phyloP scores from a whole-genome alignment of 1,140 invertebrate species.

The Drosophila sechellia region DNA sequence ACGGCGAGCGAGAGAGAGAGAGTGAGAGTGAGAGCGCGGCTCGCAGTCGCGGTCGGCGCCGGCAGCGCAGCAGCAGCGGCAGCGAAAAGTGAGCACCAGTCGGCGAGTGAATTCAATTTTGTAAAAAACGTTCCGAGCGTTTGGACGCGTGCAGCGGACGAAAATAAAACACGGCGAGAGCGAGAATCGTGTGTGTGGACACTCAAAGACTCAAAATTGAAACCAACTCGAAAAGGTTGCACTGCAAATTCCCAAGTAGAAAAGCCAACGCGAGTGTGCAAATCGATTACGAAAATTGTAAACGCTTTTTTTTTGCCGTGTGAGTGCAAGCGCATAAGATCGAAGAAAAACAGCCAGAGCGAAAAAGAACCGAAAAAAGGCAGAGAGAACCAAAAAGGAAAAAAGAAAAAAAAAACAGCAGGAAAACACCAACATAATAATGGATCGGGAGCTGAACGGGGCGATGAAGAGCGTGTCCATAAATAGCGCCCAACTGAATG shows the following conservation, averaged over 20 bases:
- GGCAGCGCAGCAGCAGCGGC: conserved; percentile 28
- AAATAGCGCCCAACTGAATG: conserved; percentile 75
- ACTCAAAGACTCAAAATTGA: conserved; percentile 27
- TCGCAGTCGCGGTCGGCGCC: conserved; percentile 25
- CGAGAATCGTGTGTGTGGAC: neutral
- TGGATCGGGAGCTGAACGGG: conserved; percentile 83
- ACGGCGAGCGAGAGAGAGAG: conserved; percentile 45
- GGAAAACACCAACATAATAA: conserved; percentile 26
- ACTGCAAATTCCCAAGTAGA: neutral
- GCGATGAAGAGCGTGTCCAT: conserved; percentile 82
- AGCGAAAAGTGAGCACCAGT: conserved; percentile 49
- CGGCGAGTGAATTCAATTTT: conserved; percentile 76
- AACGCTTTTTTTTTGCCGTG: conserved; percentile 38
- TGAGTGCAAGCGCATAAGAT: conserved; percentile 25
- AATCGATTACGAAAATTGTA: conserved; percentile 13
- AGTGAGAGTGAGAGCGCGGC: conserved; percentile 27
- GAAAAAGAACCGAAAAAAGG: neutral
- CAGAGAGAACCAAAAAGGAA: no score
- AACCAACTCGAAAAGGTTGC: conserved; percentile 1
- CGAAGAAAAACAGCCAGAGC: conserved; percentile 12
- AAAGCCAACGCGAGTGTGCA: conserved; percentile 35
- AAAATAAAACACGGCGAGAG: conserved; percentile 57
- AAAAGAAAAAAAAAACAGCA: conserved; percentile 7
- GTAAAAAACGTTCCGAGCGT: conserved; percentile 78
- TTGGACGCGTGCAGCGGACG: conserved; percentile 79